Conservation (phyloP, 2,888 invertebrate species). For the Herminia tarsipennalis region DNA sequence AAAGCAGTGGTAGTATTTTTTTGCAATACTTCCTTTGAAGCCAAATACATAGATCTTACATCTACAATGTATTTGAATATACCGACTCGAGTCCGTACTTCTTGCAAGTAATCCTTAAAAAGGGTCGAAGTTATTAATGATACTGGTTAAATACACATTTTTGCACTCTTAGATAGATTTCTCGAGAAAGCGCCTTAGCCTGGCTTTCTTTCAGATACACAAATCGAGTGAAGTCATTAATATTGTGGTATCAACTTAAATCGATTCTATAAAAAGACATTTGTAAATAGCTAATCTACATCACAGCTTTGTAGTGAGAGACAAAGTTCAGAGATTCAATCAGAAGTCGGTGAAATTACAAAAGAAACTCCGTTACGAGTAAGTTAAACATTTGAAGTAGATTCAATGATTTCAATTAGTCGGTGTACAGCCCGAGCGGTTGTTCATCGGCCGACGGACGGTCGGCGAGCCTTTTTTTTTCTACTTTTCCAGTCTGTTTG, state of each 20-base stretch:
- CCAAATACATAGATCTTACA: no score
- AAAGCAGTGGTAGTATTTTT: no score
- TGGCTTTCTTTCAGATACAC: no score
- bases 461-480: slow-evolving; percentile 52
- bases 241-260: slow-evolving; percentile 35
- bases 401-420: slow-evolving; percentile 65
- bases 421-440: slow-evolving; percentile 41
- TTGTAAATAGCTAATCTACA: slow-evolving; percentile 3
- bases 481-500: slow-evolving; percentile 62
- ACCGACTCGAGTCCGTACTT: no score
- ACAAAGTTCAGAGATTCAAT: slow-evolving; percentile 41
- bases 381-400: slow-evolving; percentile 57
- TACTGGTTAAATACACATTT: no score
- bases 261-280: slow-evolving; percentile 9
- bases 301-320: slow-evolving; percentile 1
- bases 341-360: slow-evolving; percentile 38
- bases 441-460: slow-evolving; percentile 38
- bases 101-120: no score
- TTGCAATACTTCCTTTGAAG: no score
- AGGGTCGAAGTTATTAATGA: no score
- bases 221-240: slow-evolving; percentile 41
- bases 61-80: no score
- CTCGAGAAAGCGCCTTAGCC: no score
- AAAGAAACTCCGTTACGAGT: slow-evolving; percentile 36
- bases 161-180: no score